Conservation (phyloP, 2,797 vertebrate genomes). For the Varecia variegata region DNA sequence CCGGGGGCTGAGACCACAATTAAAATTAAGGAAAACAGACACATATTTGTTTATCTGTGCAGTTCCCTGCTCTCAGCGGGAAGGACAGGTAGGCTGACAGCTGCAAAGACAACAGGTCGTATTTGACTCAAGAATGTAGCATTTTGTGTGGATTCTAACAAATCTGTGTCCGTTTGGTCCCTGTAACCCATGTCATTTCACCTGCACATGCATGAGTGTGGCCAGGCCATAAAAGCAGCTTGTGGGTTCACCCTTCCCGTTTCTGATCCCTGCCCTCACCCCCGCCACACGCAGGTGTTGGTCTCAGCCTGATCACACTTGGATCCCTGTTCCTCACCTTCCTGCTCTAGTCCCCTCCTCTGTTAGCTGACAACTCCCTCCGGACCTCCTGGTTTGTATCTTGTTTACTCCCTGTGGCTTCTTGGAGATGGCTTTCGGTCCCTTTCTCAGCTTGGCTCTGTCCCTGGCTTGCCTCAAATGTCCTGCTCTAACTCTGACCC, state of each 20-base stretch:
- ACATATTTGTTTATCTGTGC: neutral
- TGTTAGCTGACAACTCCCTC: neutral
- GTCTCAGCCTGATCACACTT: neutral
- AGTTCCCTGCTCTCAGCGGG: neutral
- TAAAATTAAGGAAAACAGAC: neutral
- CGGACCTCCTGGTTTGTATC: neutral
- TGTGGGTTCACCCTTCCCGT: neutral
- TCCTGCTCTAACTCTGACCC: neutral
- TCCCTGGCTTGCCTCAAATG: neutral
- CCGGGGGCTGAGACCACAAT: neutral
- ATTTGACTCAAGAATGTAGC: neutral
- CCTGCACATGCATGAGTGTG: accelerated
- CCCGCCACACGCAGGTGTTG: accelerated
- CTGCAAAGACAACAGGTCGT: neutral
- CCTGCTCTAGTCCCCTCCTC: neutral
- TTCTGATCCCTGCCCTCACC: no score
- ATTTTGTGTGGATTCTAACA: neutral
- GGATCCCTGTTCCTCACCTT: neutral
- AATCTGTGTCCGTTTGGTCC: neutral
- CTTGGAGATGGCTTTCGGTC: neutral
- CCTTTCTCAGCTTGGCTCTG: neutral
- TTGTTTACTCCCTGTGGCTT: neutral
- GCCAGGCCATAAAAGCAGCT: neutral
- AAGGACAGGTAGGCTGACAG: neutral
- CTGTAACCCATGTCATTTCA: neutral